Evolutionary conservation across 2,113 vertebrate genomes (phyloP).

Genomic region (Perca schrenkii): DNA sequence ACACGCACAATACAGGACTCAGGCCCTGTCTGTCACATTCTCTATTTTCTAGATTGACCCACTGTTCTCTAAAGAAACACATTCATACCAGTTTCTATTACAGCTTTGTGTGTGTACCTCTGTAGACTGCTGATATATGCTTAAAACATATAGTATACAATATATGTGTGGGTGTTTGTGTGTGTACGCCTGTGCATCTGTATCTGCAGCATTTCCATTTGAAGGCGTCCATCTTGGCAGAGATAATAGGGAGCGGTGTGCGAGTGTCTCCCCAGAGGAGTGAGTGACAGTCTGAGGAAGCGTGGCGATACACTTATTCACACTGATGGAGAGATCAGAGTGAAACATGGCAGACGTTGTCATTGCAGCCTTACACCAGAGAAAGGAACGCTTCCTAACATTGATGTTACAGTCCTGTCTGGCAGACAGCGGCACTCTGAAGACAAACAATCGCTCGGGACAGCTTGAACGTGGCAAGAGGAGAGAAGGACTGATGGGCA

Average conservation of each 20-base stretch:
- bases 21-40: constrained; percentile 29
- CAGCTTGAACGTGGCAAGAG: constrained; percentile 37
- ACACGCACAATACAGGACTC: constrained; percentile 23
- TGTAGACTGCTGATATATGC: constrained; percentile 6
- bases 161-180: neutral
- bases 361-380: constrained; percentile 77
- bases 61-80: constrained; percentile 18
- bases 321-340: constrained; percentile 85
- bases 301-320: constrained; percentile 75
- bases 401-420: constrained; percentile 65
- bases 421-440: constrained; percentile 55
- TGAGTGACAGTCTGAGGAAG: constrained; percentile 83
- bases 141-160: constrained; percentile 3
- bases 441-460: constrained; percentile 64
- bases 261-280: constrained; percentile 70
- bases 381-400: constrained; percentile 68
- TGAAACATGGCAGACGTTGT: constrained; percentile 82
- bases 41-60: constrained; percentile 31
- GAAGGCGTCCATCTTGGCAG: constrained; percentile 65
- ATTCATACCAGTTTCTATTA: constrained; percentile 1
- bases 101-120: constrained; percentile 10
- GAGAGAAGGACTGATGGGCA: constrained; percentile 23
- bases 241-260: constrained; percentile 69
- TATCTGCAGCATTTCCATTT: constrained; percentile 70
- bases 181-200: constrained; percentile 37